Base-by-base conservation (phyloP, 2,797 vertebrate genomes). In the Hippocampus kuda region DNA sequence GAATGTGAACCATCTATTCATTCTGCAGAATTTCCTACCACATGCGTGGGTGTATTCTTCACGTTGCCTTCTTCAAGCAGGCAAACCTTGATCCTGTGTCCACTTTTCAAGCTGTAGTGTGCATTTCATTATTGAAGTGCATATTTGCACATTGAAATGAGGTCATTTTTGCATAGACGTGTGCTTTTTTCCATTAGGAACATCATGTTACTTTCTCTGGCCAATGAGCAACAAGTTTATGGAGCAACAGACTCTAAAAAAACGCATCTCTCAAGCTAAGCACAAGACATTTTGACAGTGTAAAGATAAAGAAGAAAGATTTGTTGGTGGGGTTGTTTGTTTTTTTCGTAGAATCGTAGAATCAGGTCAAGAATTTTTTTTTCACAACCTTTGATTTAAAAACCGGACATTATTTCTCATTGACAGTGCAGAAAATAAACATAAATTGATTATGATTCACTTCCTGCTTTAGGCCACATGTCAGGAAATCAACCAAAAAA, bases 1-100 rank as follows among this genome's bases (percentile, higher is more conserved):
- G 61, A 71, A 70, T 65, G 64, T 68, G 54, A 64, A 68, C 26
- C 71, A 68, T 62, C 46, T 61, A 57, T 65, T 46, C 59, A 62
- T 38, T 71, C 20, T 18, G 13, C 16, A 38, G 51, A n/a, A 41
- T 30, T 64, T 57, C 59, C 16, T 22, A 16, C 41, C 2, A 24
- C n/a, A 46, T 24, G 13, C 41, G n/a, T 46, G 42, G 42, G 24
- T 7, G 6, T 64, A 26, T 46, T 46, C 24, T 26, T 65, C 42
- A 26, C 46, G 41, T 24, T 46, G 41, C 46, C 42, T 60, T 30
- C 30, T 60, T 60, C 18, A 60, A 60, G 27, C 6, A n/a, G n/a
- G n/a, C 57, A 15, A 5, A 6, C 41, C 24, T 65, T 65, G 42
- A 46, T 65, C n/a, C n/a, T 44, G 4, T 65, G n/a, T 65, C 63